Conservation (phyloP, 2,113 vertebrate species). For the Corythaeola cristata region DNA sequence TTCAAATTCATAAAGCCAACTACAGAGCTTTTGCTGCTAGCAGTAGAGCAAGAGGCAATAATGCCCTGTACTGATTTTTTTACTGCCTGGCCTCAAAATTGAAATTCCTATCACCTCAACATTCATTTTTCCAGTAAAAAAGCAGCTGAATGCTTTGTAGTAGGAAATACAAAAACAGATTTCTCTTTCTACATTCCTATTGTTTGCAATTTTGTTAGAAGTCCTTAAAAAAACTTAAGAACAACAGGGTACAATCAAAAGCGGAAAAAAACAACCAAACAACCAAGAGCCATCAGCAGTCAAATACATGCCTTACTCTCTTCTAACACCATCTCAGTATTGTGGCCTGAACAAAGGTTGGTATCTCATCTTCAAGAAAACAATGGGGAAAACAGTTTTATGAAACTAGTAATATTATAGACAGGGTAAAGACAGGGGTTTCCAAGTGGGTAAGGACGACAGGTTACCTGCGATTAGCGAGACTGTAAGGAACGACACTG, state of each 20-base stretch:
- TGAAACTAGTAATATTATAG: background rate
- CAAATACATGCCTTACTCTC: background rate
- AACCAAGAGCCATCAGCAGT: background rate
- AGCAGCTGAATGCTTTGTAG: background rate
- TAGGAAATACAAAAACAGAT: background rate
- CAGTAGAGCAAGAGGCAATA: background rate
- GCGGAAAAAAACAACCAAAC: background rate
- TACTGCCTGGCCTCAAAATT: background rate
- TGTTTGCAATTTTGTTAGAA: background rate
- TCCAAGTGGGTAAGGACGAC: background rate
- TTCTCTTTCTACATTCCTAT: background rate
- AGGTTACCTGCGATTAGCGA: too few relatives aligned
- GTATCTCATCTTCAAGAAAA: background rate
- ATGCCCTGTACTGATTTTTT: background rate
- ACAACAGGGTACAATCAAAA: background rate
- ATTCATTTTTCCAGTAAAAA: background rate
- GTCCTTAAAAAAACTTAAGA: background rate
- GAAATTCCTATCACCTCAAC: background rate
- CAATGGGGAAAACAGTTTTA: background rate
- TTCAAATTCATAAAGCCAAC: conserved; percentile 12
- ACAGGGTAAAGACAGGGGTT: background rate
- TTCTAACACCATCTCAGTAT: background rate
- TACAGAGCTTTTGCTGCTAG: background rate
- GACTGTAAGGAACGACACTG: background rate
- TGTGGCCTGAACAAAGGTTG: background rate